Evolutionary conservation across 2,888 invertebrate genomes (phyloP), one percentile per base, ranked within the genome.

Genomic region (Eupithecia subumbrata): DNA sequence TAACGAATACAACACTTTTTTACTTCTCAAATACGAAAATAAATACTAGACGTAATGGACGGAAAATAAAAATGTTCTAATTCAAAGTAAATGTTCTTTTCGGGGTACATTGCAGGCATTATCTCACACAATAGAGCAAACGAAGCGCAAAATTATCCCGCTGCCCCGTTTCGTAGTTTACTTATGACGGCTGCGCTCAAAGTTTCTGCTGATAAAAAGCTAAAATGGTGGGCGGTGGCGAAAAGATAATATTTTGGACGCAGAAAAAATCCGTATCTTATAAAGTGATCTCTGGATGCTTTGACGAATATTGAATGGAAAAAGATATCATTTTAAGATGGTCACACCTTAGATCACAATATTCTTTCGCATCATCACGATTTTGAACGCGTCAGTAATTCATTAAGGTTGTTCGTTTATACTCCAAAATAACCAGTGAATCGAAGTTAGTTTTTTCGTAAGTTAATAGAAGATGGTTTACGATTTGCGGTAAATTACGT

Each of bases 121-220:
- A 85, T 84, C 77, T 84, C 82, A 85, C 85, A 92, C 90, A 92
- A 92, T 91, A 84, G 88, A 88, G 84, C 89, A 90, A 93, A 93
- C 92, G 91, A 92, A 91, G 90, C 90, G 87, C 89, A 89, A 92
- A 93, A 92, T 93, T 91, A 92, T 92, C 90, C 91, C 84, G 82
- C 84, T 90, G 88, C 88, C 88, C 91, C 88, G 88, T 88, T 89
- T 89, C 85, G 85, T 82, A 84, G 82, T 88, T 86, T 85, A 88
- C 88, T 89, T 88, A 86, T 91, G 91, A 91, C 91, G 89, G 89
- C 92, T 93, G 91, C 87, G 87, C 86, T 93, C 92, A 91, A 91
- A 90, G 89, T 90, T 90, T 85, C 82, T 84, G 83, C 89, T 90
- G 93, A 93, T 92, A 93, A 94, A 93, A 92, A 92, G 91, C 92